Conservation (phyloP, 2,888 invertebrate genomes). For the Leucophenga maculata region DNA sequence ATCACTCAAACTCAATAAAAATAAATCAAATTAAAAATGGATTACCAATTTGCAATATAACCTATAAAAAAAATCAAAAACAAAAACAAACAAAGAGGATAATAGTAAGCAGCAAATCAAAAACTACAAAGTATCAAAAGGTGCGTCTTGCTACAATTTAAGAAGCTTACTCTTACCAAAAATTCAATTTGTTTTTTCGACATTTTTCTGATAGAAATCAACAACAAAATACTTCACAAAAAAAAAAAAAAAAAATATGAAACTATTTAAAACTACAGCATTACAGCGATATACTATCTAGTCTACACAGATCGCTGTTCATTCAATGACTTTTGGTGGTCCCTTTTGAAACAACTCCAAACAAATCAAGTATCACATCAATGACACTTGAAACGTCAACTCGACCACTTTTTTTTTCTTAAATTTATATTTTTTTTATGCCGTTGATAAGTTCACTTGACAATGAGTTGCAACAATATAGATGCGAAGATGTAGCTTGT, state of each 20-base stretch:
- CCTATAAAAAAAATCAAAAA: background rate
- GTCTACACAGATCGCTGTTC: conserved; percentile 38
- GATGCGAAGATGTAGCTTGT: background rate
- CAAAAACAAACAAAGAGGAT: conserved; percentile 36
- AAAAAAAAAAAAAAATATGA: conserved; percentile 38
- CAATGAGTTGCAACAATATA: conserved; percentile 63
- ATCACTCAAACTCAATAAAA: conserved; percentile 15
- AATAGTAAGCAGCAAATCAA: background rate
- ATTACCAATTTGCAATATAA: conserved; percentile 30
- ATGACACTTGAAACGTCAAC: conserved; percentile 66
- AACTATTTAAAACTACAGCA: conserved; percentile 36
- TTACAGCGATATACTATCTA: conserved; percentile 41
- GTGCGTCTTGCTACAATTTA: conserved; percentile 7
- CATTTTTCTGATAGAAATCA: conserved; percentile 56
- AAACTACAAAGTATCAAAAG: conserved; percentile 1
- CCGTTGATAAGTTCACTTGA: conserved; percentile 63
- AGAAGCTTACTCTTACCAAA: conserved; percentile 7
- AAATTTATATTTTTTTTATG: conserved; percentile 20
- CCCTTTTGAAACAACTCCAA: conserved; percentile 64
- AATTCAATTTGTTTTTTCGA: conserved; percentile 58
- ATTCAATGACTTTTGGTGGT: conserved; percentile 65
- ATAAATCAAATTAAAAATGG: conserved; percentile 23
- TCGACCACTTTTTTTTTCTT: conserved; percentile 49
- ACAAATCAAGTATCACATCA: conserved; percentile 65
- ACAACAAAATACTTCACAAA: conserved; percentile 60